phyloP scores from a whole-genome alignment of 2,888 invertebrate species.

The Acrobasis suavella region DNA sequence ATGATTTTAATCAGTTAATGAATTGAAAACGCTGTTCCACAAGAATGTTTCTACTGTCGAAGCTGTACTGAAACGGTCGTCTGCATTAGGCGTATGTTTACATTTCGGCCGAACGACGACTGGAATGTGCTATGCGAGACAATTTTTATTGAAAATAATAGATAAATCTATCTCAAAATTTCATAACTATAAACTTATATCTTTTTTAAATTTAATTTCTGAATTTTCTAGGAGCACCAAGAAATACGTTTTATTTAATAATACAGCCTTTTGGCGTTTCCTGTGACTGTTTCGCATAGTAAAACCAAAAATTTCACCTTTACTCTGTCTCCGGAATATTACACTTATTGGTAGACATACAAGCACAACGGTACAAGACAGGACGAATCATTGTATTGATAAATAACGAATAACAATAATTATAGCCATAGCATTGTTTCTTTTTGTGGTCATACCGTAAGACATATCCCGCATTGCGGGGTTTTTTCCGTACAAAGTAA shows the following conservation, averaged over 20 bases:
- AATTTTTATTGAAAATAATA: neutral
- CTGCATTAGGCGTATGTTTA: neutral
- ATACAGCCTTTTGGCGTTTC: neutral
- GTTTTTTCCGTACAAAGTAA: too few relatives aligned
- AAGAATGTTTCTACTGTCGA: neutral
- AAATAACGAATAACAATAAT: neutral
- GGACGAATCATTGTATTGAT: neutral
- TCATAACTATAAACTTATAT: too few relatives aligned
- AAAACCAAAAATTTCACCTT: neutral
- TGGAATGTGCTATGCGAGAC: constrained; percentile 1
- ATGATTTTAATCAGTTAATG: neutral
- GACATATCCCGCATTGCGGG: too few relatives aligned
- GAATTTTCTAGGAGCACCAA: neutral
- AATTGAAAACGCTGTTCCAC: neutral
- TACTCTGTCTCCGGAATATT: neutral
- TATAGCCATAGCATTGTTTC: neutral
- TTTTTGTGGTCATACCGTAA: too few relatives aligned
- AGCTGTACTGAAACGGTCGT: neutral
- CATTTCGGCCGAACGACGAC: neutral
- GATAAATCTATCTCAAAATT: too few relatives aligned
- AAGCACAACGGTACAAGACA: neutral
- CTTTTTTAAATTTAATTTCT: too few relatives aligned
- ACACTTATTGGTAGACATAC: neutral
- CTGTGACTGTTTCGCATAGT: neutral
- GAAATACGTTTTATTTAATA: neutral